Conservation (phyloP, 1,140 invertebrate genomes). For the Atta cephalotes region DNA sequence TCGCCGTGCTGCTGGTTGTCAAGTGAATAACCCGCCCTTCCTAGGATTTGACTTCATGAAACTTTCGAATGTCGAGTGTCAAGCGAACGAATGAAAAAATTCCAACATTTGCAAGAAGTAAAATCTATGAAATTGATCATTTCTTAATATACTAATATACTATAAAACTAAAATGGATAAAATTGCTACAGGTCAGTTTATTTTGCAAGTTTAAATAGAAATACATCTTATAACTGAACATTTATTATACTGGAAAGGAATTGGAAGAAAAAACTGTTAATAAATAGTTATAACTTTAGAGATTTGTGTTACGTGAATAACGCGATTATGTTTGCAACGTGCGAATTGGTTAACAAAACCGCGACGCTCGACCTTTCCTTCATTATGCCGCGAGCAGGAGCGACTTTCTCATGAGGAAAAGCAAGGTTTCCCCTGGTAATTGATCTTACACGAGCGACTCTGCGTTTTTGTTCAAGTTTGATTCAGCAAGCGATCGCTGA, state of each 20-base stretch:
- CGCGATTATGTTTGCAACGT: background rate
- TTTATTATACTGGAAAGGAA: background rate
- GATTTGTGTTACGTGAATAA: background rate
- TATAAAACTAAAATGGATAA: background rate
- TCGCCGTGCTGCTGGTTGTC: background rate
- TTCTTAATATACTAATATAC: background rate
- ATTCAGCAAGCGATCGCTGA: constrained; percentile 36
- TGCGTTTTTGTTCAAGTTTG: constrained; percentile 37
- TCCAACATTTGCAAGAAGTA: background rate
- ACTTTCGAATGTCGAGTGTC: constrained; percentile 37
- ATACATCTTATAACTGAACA: background rate
- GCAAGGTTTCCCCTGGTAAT: constrained; percentile 51
- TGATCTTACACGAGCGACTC: constrained; percentile 48
- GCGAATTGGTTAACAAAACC: background rate
- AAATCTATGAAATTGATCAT: background rate
- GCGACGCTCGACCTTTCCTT: constrained; percentile 26
- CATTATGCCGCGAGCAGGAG: constrained; percentile 19
- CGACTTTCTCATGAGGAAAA: constrained; percentile 58
- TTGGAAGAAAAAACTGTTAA: background rate
- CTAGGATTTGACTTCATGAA: background rate
- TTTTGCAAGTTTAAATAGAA: background rate
- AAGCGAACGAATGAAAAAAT: constrained; percentile 28
- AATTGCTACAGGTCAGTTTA: background rate
- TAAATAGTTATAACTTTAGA: background rate
- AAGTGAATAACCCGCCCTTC: constrained; percentile 42